phyloP scores from a whole-genome alignment of 2,888 invertebrate genomes.

The Eupithecia insigniata region DNA sequence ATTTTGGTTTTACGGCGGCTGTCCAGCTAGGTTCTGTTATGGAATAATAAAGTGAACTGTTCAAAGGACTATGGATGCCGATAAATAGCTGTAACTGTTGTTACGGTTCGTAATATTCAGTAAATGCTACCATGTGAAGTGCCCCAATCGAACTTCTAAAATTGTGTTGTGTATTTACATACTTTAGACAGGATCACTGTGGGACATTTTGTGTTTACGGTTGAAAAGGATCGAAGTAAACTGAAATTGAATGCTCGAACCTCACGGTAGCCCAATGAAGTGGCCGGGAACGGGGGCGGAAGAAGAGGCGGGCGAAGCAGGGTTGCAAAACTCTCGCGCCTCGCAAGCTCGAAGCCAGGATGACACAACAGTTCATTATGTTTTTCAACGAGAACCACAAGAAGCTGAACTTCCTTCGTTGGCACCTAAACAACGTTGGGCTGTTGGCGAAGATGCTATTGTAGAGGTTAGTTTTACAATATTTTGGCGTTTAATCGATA shows the following conservation, averaged over 20 bases:
- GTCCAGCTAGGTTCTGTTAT: slow-evolving; percentile 79
- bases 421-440: slow-evolving; percentile 93
- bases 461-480: slow-evolving; percentile 88
- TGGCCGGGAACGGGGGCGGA: slow-evolving; percentile 89
- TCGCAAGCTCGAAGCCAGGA: slow-evolving; percentile 89
- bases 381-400: slow-evolving; percentile 91
- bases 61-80: slow-evolving; percentile 67
- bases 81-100: slow-evolving; percentile 60
- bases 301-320: slow-evolving; percentile 85
- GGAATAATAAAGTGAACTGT: slow-evolving; percentile 57
- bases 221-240: slow-evolving; percentile 66
- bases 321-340: slow-evolving; percentile 85
- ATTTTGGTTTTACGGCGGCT: slow-evolving; percentile 82
- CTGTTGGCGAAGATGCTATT: slow-evolving; percentile 93
- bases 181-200: slow-evolving; percentile 58
- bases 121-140: slow-evolving; percentile 68
- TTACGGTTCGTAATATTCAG: slow-evolving; percentile 54
- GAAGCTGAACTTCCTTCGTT: slow-evolving; percentile 91
- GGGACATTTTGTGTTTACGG: slow-evolving; percentile 70
- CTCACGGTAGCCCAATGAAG: slow-evolving; percentile 89
- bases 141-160: slow-evolving; percentile 55
- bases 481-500: slow-evolving; percentile 18
- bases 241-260: slow-evolving; percentile 83
- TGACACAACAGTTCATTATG: slow-evolving; percentile 96
- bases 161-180: slow-evolving; percentile 52